A percentile compares a stretch with the other conserved stretches of the same genome.
Evolutionary conservation across 2,888 invertebrate species (phyloP).

Genomic region (Trichogramma evanescens): DNA sequence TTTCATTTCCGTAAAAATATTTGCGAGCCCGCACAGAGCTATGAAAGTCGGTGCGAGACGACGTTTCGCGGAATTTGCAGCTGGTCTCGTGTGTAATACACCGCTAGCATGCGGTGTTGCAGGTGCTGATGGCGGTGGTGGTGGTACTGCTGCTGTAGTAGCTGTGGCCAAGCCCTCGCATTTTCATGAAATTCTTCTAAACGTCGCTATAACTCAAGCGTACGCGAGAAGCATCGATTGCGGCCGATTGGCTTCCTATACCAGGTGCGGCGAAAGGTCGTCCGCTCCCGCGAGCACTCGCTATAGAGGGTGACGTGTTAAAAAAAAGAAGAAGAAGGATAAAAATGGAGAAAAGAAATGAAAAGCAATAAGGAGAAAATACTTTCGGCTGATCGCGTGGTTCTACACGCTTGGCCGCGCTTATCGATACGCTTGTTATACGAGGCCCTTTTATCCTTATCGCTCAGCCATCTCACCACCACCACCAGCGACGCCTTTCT

Average conservation of each 20-base stretch:
- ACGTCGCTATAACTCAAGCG: conserved; percentile 22
- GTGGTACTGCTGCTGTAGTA: background rate
- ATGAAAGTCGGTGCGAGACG: too few relatives aligned
- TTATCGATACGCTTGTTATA: conserved; percentile 4
- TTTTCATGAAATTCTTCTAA: conserved; percentile 25
- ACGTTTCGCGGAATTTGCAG: too few relatives aligned
- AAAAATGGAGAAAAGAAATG: conserved; percentile 17
- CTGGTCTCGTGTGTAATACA: too few relatives aligned
- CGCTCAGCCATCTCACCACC: background rate
- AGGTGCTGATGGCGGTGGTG: background rate
- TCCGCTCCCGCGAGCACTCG: background rate
- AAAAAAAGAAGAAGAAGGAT: conserved; percentile 11
- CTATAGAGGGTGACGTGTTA: background rate
- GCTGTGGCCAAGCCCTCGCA: conserved; percentile 18
- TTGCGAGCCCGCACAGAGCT: too few relatives aligned
- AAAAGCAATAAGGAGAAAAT: conserved; percentile 20
- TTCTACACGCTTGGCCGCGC: background rate
- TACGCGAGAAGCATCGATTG: conserved; percentile 18
- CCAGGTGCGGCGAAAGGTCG: background rate
- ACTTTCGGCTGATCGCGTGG: conserved; percentile 6
- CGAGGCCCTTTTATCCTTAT: background rate
- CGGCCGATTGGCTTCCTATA: conserved; percentile 17
- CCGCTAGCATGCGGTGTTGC: background rate
- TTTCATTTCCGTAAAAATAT: too few relatives aligned
- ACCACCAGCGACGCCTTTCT: too few relatives aligned